A percentile compares a stretch with the other conserved stretches of the same genome.
These are phyloP conservation scores for Turdus rufiventris DNA, from an alignment of 2,113 vertebrate genomes.

Conservation along the genomic window DNA sequence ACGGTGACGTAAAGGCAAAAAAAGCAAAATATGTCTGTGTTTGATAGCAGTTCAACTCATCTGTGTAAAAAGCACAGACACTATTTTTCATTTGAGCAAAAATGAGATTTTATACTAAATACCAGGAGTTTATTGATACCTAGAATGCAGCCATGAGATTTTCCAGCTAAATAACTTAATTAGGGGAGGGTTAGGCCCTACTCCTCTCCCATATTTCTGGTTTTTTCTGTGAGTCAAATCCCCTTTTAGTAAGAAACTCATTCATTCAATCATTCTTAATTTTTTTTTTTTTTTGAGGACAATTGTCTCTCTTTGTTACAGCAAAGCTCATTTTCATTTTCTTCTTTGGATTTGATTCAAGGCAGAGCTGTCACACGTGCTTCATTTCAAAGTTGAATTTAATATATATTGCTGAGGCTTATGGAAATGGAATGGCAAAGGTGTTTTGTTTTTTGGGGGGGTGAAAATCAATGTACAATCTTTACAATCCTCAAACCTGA, in stretches of 20 bases:
- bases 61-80: accelerated
- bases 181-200: background rate
- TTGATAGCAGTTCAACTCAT: background rate
- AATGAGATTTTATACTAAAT: background rate
- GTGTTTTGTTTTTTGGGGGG: background rate
- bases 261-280: background rate
- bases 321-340: background rate
- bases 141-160: background rate
- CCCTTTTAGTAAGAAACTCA: background rate
- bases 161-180: background rate
- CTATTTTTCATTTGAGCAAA: background rate
- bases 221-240: background rate
- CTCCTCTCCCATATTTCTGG: background rate
- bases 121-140: background rate
- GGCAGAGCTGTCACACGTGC: background rate
- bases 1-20: background rate
- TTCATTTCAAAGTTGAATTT: background rate
- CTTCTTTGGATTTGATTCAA: background rate
- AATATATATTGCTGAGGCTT: background rate
- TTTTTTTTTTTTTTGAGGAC: background rate
- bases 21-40: background rate
- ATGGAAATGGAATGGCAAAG: background rate
- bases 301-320: background rate
- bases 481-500: background rate
- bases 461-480: background rate